phyloP scores from a whole-genome alignment of 2,113 vertebrate genomes.

The Sprattus sprattus region DNA sequence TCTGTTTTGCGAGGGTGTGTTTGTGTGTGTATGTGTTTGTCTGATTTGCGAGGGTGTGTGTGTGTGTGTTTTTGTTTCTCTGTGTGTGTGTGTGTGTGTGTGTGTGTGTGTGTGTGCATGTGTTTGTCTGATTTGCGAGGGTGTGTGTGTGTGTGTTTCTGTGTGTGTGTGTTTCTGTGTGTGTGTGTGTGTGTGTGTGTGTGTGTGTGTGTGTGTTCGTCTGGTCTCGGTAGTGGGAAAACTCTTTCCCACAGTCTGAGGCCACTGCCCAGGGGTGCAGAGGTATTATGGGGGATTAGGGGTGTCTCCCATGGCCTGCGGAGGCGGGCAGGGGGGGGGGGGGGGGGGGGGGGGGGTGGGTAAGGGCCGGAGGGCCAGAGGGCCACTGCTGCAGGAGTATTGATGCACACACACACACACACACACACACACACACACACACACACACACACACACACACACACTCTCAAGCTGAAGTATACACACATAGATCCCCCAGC shows the following conservation, averaged over 20 bases:
- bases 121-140: not conserved
- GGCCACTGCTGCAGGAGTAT: constrained; percentile 35
- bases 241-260: constrained; percentile 34
- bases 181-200: not conserved
- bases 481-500: not conserved
- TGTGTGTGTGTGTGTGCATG: not conserved
- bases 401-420: constrained; percentile 16
- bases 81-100: not conserved
- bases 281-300: constrained; percentile 28
- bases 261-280: not conserved
- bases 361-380: constrained; percentile 9
- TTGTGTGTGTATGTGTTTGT: not conserved
- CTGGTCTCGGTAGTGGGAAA: constrained; percentile 1
- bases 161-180: not conserved
- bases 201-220: not conserved
- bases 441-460: not conserved
- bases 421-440: not conserved
- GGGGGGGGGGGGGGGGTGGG: not conserved
- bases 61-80: not conserved
- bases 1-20: no score
- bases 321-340: not conserved
- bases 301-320: not conserved
- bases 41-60: not conserved
- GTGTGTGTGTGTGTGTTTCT: not conserved
- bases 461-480: not conserved